Conservation (phyloP, 53 echinoderm and acorn worm genomes). For the Hippasteria phrygiana region DNA sequence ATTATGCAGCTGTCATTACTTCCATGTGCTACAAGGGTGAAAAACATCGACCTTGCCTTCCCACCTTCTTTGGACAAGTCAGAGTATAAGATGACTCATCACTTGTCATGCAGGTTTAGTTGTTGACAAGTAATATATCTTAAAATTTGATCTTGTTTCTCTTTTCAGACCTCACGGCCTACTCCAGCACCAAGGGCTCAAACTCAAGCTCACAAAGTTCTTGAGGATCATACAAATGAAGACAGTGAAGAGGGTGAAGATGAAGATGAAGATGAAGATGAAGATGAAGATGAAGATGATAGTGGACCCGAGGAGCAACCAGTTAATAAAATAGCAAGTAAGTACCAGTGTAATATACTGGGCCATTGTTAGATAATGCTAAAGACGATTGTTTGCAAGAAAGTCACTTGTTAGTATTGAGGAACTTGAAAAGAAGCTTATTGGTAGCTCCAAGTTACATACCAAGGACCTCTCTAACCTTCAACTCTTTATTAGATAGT, state of each 20-base stretch:
- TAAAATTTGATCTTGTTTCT: neutral
- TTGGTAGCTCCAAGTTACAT: too few species aligned
- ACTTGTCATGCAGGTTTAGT: too few species aligned
- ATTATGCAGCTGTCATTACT: too few species aligned
- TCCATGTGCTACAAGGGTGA: too few species aligned
- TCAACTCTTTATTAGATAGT: too few species aligned
- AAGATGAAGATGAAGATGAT: conserved; percentile 37
- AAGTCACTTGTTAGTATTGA: too few species aligned
- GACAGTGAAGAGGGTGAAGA: conserved; percentile 10
- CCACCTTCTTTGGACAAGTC: too few species aligned
- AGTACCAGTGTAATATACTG: neutral
- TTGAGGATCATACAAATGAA: conserved; percentile 23
- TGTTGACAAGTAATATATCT: neutral
- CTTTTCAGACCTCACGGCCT: conserved; percentile 15
- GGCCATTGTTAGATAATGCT: neutral
- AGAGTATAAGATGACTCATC: too few species aligned
- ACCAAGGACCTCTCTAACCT: too few species aligned
- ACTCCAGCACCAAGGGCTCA: conserved; percentile 30
- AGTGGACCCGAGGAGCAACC: conserved; percentile 18
- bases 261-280: conserved; percentile 9
- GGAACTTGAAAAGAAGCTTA: too few species aligned
- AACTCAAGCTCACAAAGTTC: conserved; percentile 30
- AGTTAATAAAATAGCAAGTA: conserved; percentile 11
- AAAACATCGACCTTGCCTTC: too few species aligned
- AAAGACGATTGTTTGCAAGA: too few species aligned